These are phyloP conservation scores for Spilarctia lutea DNA, from an alignment of 2,888 invertebrate genomes.

Conservation along the genomic window DNA sequence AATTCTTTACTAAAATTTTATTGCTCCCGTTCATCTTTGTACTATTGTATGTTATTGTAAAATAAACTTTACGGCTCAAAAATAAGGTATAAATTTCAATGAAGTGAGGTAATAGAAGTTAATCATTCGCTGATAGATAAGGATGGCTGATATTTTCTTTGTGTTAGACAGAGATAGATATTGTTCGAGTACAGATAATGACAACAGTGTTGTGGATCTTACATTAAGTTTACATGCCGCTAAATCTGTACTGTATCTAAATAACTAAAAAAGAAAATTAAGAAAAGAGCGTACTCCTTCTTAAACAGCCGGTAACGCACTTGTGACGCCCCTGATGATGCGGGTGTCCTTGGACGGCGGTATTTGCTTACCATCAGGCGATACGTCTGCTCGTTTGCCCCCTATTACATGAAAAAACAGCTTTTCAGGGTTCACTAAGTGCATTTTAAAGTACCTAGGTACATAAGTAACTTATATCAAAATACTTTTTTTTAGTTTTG, in stretches of 20 bases:
- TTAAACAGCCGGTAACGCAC: too few species aligned
- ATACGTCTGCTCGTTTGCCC: too few species aligned
- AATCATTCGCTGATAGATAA: slow-evolving; percentile 22
- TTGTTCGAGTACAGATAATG: slow-evolving; percentile 24
- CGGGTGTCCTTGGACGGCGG: too few species aligned
- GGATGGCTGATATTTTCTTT: slow-evolving; percentile 16
- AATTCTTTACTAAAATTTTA: not conserved
- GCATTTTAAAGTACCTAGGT: too few species aligned
- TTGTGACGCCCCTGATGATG: too few species aligned
- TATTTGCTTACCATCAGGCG: too few species aligned
- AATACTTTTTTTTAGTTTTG: too few species aligned
- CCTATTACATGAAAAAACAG: too few species aligned
- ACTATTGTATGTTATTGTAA: not conserved
- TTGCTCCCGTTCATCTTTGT: slow-evolving; percentile 5
- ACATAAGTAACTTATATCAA: too few species aligned
- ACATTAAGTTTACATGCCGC: not conserved
- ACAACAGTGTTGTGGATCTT: slow-evolving; percentile 31
- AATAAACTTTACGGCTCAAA: not conserved
- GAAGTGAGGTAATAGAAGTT: slow-evolving; percentile 8
- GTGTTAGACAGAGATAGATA: slow-evolving; percentile 35
- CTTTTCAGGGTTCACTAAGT: too few species aligned
- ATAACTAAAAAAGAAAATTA: too few species aligned
- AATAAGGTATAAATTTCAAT: slow-evolving; percentile 18
- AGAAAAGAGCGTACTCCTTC: too few species aligned
- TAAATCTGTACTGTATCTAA: not conserved